Evolutionary conservation across 2,888 invertebrate genomes (phyloP).

Genomic region (Andrena dorsata): DNA sequence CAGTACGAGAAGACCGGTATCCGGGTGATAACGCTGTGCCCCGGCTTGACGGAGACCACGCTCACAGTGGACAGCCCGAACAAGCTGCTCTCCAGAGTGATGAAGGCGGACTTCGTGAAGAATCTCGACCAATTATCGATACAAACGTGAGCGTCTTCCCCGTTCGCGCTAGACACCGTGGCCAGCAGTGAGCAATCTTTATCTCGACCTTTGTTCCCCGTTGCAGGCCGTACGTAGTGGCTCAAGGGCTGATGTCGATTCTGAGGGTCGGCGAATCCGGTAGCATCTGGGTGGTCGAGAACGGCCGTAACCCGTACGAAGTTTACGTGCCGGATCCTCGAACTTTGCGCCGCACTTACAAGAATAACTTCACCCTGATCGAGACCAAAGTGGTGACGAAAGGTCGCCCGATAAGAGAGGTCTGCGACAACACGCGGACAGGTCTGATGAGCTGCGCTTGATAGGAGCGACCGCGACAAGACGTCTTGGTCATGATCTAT

Average conservation of each 20-base stretch:
- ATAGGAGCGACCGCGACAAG: conserved; percentile 25
- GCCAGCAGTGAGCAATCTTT: not conserved
- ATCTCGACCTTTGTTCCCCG: conserved; percentile 1
- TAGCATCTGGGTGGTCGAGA: conserved; percentile 81
- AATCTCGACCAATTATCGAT: conserved; percentile 80
- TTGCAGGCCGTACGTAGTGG: conserved; percentile 79
- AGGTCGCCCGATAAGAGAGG: conserved; percentile 77
- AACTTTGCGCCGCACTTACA: conserved; percentile 78
- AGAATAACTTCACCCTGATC: conserved; percentile 76
- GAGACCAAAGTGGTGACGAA: conserved; percentile 65
- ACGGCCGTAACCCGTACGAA: conserved; percentile 78
- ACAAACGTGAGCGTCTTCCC: conserved; percentile 77
- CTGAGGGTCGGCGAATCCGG: conserved; percentile 76
- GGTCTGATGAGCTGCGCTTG: conserved; percentile 79
- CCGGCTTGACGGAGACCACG: conserved; percentile 83
- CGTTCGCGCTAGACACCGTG: not conserved
- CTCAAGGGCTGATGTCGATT: conserved; percentile 79
- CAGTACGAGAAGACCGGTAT: conserved; percentile 82
- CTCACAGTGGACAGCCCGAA: conserved; percentile 80
- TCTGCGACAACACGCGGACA: conserved; percentile 78
- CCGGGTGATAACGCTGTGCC: conserved; percentile 83
- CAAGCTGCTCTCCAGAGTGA: conserved; percentile 79
- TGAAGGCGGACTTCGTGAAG: conserved; percentile 83
- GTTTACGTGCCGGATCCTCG: conserved; percentile 78
- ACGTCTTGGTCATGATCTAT: conserved; percentile 27